phyloP scores from a whole-genome alignment of 2,888 invertebrate species.

The Hartigia nigra region DNA sequence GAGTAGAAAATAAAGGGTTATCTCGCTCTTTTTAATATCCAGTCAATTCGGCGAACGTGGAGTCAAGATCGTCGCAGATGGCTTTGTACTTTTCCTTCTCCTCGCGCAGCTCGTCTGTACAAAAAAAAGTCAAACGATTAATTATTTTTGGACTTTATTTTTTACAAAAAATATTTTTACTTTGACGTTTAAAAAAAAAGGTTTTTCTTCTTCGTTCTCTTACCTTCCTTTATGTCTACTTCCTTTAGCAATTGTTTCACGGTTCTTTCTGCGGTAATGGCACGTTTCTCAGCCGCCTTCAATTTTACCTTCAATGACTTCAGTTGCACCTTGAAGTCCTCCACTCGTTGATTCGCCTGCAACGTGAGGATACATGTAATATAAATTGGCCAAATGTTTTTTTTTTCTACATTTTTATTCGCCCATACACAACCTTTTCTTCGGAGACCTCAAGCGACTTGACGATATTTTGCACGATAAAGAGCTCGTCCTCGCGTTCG shows the following conservation, averaged over 20 bases:
- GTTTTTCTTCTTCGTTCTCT: neutral
- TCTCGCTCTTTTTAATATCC: conserved; percentile 70
- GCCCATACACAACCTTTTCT: conserved; percentile 51
- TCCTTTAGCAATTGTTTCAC: conserved; percentile 59
- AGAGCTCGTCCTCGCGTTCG: conserved; percentile 63
- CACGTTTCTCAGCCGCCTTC: conserved; percentile 61
- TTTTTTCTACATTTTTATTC: too few species aligned
- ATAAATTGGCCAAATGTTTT: neutral
- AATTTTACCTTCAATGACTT: conserved; percentile 56
- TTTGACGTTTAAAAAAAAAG: neutral
- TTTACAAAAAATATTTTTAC: neutral
- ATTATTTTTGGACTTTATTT: neutral
- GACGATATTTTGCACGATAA: conserved; percentile 64
- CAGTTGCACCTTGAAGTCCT: conserved; percentile 60
- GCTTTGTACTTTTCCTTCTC: conserved; percentile 83
- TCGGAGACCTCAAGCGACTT: conserved; percentile 64
- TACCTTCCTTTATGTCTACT: conserved; percentile 62
- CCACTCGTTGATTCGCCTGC: conserved; percentile 63
- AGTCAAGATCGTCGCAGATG: conserved; percentile 81
- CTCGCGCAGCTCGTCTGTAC: conserved; percentile 72
- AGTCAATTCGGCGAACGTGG: conserved; percentile 80
- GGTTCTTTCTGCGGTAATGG: conserved; percentile 57
- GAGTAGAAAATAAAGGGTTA: conserved; percentile 31
- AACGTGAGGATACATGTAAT: conserved; percentile 8
- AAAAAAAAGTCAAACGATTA: neutral